These are phyloP conservation scores for Bombus ignitus DNA, from an alignment of 1,140 invertebrate genomes.

Conservation along the genomic window DNA sequence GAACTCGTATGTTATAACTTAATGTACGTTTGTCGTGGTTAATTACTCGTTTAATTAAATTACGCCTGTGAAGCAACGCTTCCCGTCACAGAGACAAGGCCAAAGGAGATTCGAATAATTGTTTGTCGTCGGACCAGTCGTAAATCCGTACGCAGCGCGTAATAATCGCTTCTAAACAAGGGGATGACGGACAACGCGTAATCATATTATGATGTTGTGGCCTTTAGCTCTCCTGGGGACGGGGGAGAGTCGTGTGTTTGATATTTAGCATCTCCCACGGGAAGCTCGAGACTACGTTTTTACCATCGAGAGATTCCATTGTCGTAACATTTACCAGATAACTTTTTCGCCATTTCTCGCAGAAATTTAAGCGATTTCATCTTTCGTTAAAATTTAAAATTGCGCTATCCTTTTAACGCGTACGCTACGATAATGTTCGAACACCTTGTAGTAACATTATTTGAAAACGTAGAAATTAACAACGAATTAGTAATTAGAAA, in stretches of 20 bases:
- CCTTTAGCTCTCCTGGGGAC: conserved; percentile 76
- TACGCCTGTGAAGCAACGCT: not conserved
- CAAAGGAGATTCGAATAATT: conserved; percentile 22
- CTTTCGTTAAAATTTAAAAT: not conserved
- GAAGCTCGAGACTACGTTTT: conserved; percentile 61
- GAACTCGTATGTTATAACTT: not conserved
- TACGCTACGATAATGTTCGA: no score
- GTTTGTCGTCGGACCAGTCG: conserved; percentile 2
- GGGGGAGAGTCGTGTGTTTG: conserved; percentile 72
- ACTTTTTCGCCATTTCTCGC: not conserved
- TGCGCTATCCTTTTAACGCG: not conserved
- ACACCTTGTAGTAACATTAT: no score
- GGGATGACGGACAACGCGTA: conserved; percentile 74
- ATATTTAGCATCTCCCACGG: conserved; percentile 81
- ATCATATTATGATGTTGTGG: conserved; percentile 79
- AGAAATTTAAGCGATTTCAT: not conserved
- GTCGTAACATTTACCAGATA: conserved; percentile 59
- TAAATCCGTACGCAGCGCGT: conserved; percentile 11
- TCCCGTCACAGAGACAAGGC: not conserved
- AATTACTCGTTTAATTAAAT: conserved; percentile 8
- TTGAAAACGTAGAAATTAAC: not conserved
- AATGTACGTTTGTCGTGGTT: not conserved
- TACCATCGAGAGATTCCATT: conserved; percentile 57
- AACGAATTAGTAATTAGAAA: not conserved
- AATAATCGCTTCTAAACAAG: conserved; percentile 74